These are phyloP conservation scores for Bellardia pandia DNA, from an alignment of 2,888 invertebrate species.

Conservation along the genomic window DNA sequence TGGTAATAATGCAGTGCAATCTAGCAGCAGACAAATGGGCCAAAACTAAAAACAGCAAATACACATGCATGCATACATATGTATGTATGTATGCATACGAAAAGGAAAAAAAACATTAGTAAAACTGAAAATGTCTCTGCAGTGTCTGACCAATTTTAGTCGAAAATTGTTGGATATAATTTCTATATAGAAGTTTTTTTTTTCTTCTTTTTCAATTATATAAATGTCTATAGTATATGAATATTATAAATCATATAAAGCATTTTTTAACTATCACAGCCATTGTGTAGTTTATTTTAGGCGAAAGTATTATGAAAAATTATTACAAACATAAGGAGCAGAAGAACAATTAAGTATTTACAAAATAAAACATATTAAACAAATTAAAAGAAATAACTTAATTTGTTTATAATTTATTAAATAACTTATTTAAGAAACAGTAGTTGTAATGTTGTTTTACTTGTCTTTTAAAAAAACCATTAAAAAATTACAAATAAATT, in stretches of 20 bases:
- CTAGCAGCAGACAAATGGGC: slow-evolving; percentile 9
- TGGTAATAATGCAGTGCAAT: slow-evolving; percentile 18
- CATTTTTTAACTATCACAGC: background rate
- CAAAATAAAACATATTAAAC: too few species aligned
- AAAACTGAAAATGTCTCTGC: slow-evolving; percentile 33
- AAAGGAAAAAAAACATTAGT: background rate
- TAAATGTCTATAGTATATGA: background rate
- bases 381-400: too few species aligned
- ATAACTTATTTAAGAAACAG: too few species aligned
- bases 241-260: slow-evolving; percentile 16
- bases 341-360: background rate
- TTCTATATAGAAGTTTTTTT: background rate
- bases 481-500: background rate
- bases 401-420: too few species aligned
- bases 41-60: background rate
- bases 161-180: background rate
- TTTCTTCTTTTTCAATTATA: too few species aligned
- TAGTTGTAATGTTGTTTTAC: too few species aligned
- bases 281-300: background rate
- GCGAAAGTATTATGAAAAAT: background rate
- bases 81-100: background rate
- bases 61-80: background rate
- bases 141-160: slow-evolving; percentile 50
- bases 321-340: background rate
- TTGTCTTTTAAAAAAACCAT: too few species aligned